Evolutionary conservation across 1,140 invertebrate species (phyloP), one percentile per base, ranked within the genome.

Genomic region (Drosophila pseudoobscura): DNA sequence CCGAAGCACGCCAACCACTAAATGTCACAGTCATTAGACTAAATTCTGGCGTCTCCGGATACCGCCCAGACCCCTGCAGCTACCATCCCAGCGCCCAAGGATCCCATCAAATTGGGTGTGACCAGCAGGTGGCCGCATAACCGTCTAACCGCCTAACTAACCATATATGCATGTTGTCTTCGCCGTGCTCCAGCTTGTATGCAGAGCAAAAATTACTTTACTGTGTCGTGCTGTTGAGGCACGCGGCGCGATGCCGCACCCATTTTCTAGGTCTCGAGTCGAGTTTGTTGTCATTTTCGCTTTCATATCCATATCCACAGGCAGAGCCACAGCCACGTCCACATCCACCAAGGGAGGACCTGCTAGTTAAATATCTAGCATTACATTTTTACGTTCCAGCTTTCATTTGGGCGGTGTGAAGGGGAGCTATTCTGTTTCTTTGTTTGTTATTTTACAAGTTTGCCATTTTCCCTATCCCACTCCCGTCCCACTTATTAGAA

Each of bases 261-360:
- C 75, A 75, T 63, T 62, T 72, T 69, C 66, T 69, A 69, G 66
- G 66, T 13, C 51, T 71, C 44, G 44, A 62, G 64, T 78, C 70
- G 70, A 82, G 79, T 76, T 75, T 76, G 60, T 80, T 87, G 83
- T 87, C 82, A 80, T 80, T 77, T 85, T 77, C 56, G 31, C 72
- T 62, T 74, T 80, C 74, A 75, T 59, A 73, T 64, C 26, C 72
- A 65, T 52, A 68, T 39, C 11, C 35, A 39, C 35, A 39, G 35
- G 11, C 35, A 39, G 11, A 39, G 35, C 11, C 35, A 39, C 35
- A 39, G 11, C 3, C 35, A 39, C 35, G 13, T 4, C 11, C 35
- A 13, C 11, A 69, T 61, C 45, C 26, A 62, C 44, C 11, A 41
- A 20, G 54, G 15, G 29, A 54, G 46, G 29, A 0, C 6, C 66